Evolutionary conservation across 30 jellyfish, hydroid and myxozoan species (phyloP).

Genomic region (Aurelia sp.): DNA sequence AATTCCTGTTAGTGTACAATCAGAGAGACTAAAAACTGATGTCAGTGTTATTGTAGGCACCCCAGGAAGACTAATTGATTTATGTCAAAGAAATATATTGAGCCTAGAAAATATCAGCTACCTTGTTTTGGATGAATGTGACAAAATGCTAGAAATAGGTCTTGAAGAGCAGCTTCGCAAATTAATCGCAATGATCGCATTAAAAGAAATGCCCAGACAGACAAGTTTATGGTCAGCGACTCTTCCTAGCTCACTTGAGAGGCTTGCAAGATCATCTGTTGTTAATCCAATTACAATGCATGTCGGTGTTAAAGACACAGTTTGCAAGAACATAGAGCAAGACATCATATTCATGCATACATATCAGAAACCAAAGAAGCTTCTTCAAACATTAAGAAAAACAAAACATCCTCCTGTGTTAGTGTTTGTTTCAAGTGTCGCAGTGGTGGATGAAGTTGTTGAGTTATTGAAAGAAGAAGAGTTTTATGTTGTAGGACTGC

Average conservation of each 20-base stretch:
- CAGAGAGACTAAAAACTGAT: constrained; percentile 17
- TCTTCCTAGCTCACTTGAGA: constrained; percentile 80
- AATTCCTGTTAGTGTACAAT: constrained; percentile 56
- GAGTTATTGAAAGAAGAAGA: constrained; percentile 79
- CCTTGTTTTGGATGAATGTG: constrained; percentile 96
- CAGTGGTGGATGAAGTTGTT: constrained; percentile 67
- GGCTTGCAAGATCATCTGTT: constrained; percentile 94
- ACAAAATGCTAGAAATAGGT: constrained; percentile 94
- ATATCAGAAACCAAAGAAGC: constrained; percentile 68
- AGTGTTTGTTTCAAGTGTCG: constrained; percentile 63
- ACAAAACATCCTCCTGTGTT: constrained; percentile 92
- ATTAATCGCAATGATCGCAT: constrained; percentile 54
- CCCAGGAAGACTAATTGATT: constrained; percentile 93
- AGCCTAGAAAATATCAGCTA: constrained; percentile 30
- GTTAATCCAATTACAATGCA: constrained; percentile 70
- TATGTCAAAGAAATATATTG: constrained; percentile 46
- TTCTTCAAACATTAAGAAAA: constrained; percentile 70
- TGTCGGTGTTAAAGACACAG: constrained; percentile 79
- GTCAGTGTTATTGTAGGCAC: constrained; percentile 82
- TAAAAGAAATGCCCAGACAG: constrained; percentile 54
- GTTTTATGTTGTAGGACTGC: constrained; percentile 87
- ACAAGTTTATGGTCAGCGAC: constrained; percentile 97
- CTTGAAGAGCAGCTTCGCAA: constrained; percentile 83
- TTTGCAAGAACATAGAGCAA: constrained; percentile 70
- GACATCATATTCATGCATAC: constrained; percentile 76